phyloP scores from a whole-genome alignment of 2,888 invertebrate species.

The Acronicta psi region DNA sequence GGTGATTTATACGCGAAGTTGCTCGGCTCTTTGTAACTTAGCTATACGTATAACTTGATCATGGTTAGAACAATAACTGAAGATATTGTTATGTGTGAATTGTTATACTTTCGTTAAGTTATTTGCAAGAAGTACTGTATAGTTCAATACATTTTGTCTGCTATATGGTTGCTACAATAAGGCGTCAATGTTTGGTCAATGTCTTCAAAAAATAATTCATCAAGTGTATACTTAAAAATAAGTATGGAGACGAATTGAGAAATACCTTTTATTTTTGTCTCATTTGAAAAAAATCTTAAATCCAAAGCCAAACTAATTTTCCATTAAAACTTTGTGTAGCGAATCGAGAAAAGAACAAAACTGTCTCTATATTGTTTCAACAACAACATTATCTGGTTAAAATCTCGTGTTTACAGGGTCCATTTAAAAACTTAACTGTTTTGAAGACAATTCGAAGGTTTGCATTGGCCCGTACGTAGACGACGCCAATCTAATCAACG shows the following conservation, averaged over 20 bases:
- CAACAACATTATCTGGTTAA: constrained; percentile 16
- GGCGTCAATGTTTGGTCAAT: no score
- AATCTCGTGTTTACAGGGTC: constrained; percentile 35
- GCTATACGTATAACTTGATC: constrained; percentile 45
- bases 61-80: constrained; percentile 47
- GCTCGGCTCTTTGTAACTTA: constrained; percentile 45
- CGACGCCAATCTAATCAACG: constrained; percentile 79
- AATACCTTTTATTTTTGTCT: no score
- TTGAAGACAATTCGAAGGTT: constrained; percentile 75
- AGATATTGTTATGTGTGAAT: constrained; percentile 29
- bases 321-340: no score
- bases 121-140: not conserved
- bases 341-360: not conserved
- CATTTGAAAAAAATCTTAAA: no score
- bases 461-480: constrained; percentile 72
- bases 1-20: constrained; percentile 64
- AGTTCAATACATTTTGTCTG: not conserved
- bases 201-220: no score
- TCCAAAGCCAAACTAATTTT: no score
- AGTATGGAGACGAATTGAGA: no score
- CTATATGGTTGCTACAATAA: no score
- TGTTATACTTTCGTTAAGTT: constrained; percentile 3
- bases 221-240: no score
- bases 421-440: constrained; percentile 69
- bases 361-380: not conserved